phyloP scores from a whole-genome alignment of 1,140 invertebrate species.

The Bombus confusus region DNA sequence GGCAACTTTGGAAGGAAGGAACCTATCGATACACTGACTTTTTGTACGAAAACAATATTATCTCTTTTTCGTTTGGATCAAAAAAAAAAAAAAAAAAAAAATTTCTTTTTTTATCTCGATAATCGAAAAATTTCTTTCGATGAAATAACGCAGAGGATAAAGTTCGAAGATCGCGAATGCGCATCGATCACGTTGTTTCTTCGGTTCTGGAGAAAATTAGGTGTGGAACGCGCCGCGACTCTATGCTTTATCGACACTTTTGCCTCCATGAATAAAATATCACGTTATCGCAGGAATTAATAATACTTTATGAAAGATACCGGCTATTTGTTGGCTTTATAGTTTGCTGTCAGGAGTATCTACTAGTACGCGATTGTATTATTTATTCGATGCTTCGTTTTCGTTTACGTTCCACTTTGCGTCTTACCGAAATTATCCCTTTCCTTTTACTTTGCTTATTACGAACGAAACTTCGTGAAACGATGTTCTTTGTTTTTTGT shows the following conservation, averaged over 20 bases:
- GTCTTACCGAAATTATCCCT: not conserved
- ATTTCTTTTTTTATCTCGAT: too few relatives aligned
- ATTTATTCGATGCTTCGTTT: not conserved
- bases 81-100: too few relatives aligned
- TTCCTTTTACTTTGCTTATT: not conserved
- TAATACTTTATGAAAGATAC: constrained; percentile 26
- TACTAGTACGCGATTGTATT: not conserved
- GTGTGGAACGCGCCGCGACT: not conserved
- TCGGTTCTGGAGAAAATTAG: constrained; percentile 39
- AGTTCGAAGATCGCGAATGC: not conserved
- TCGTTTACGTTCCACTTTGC: not conserved
- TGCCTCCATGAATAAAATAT: constrained; percentile 42
- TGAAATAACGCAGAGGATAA: not conserved
- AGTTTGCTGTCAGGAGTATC: constrained; percentile 2
- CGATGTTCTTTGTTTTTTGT: not conserved
- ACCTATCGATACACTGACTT: too few relatives aligned
- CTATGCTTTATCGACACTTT: constrained; percentile 40
- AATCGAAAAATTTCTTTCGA: not conserved
- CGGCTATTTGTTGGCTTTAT: constrained; percentile 25
- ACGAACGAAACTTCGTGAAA: too few relatives aligned
- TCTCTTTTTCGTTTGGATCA: too few relatives aligned
- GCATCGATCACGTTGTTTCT: constrained; percentile 33
- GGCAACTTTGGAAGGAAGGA: too few relatives aligned
- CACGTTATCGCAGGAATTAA: constrained; percentile 33
- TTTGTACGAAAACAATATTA: too few relatives aligned